Conservation (phyloP, 1,140 invertebrate genomes). For the Neodiprion pinetum region DNA sequence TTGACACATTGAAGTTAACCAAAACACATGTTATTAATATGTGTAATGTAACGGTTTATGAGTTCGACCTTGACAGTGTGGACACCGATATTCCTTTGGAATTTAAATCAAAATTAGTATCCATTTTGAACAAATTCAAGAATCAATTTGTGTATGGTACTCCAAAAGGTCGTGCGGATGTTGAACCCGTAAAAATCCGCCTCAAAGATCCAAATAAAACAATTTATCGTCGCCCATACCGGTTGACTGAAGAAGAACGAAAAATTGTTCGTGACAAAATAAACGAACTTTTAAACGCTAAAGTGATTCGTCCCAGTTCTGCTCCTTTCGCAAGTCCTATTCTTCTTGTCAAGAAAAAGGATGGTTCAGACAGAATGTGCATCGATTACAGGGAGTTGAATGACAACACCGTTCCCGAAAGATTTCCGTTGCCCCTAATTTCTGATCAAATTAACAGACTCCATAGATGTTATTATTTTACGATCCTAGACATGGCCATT, state of each 20-base stretch:
- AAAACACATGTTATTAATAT: no score
- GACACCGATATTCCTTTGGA: no score
- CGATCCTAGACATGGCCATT: constrained; percentile 37
- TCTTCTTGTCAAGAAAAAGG: background rate
- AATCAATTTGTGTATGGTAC: no score
- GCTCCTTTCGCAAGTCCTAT: background rate
- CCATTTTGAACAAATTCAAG: no score
- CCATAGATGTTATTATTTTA: constrained; percentile 41
- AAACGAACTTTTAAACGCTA: constrained; percentile 2
- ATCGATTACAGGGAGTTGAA: background rate
- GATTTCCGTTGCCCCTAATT: constrained; percentile 44
- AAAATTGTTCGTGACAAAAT: background rate
- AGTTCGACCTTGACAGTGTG: no score
- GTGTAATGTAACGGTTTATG: no score
- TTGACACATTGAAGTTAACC: no score
- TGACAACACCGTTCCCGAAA: background rate
- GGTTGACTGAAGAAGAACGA: background rate
- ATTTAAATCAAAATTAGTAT: no score
- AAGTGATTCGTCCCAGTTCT: background rate
- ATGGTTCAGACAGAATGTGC: background rate
- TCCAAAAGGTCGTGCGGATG: no score
- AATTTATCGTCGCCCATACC: background rate
- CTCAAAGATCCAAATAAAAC: background rate
- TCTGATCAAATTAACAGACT: constrained; percentile 51
- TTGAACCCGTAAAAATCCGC: no score